These are phyloP conservation scores for Parnassius mnemosyne DNA, from an alignment of 2,888 invertebrate species.

Conservation along the genomic window DNA sequence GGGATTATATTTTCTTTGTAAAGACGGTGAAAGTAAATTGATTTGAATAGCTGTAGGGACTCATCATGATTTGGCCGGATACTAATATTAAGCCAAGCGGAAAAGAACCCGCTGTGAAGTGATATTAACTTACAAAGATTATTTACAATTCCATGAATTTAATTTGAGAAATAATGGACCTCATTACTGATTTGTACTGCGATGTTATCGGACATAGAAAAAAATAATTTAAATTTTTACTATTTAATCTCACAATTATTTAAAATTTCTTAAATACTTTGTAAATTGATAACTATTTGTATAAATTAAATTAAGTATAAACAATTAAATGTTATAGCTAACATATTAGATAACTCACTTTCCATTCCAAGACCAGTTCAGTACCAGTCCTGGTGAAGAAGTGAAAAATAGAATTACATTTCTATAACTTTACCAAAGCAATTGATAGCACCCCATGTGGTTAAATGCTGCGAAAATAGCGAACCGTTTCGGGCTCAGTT, in stretches of 20 bases:
- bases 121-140: conserved; percentile 5
- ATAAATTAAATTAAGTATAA: no score
- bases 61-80: conserved; percentile 40
- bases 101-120: conserved; percentile 34
- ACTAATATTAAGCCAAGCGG: conserved; percentile 44
- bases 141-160: conserved; percentile 4
- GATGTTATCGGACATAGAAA: no score
- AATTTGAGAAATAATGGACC: no score
- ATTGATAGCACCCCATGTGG: conserved; percentile 8
- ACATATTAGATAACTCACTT: no score
- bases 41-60: conserved; percentile 48
- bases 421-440: not conserved
- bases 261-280: no score
- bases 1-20: conserved; percentile 47
- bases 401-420: no score
- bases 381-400: no score
- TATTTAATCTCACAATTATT: no score
- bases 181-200: no score
- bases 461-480: conserved; percentile 1
- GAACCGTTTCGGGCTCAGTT: not conserved
- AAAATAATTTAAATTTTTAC: no score
- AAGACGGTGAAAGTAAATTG: conserved; percentile 52
- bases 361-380: no score
- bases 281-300: no score
- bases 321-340: conserved; percentile 9